Percentiles rank a stretch among this genome's conserved stretches.
Conservation (phyloP, 2,888 invertebrate species). For the Vanessa cardui region DNA sequence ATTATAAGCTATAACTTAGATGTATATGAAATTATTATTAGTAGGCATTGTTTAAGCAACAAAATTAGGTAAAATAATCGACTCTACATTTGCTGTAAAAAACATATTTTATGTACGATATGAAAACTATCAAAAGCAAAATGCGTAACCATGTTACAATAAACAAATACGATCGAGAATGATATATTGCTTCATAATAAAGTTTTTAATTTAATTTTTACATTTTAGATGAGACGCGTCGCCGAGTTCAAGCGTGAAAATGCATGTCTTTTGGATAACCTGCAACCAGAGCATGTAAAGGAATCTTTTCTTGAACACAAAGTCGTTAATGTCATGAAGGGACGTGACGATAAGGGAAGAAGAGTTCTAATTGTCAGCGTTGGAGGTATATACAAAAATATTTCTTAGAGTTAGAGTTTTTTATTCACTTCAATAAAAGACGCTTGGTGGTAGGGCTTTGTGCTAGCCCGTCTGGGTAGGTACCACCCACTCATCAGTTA, state of each 20-base stretch:
- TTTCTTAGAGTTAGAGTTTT: no score
- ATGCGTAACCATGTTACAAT: no score
- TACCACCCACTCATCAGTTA: no score
- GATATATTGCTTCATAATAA: not conserved
- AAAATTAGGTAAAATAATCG: no score
- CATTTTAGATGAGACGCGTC: slow-evolving; percentile 87
- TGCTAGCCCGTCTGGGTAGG: no score
- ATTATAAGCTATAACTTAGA: not conserved
- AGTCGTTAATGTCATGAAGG: slow-evolving; percentile 89
- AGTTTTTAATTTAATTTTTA: slow-evolving; percentile 10
- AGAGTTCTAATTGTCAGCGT: slow-evolving; percentile 88
- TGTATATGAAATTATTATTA: no score
- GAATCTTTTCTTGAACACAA: slow-evolving; percentile 86
- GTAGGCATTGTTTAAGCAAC: no score
- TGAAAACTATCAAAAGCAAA: no score
- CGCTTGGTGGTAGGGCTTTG: no score
- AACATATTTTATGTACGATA: no score
- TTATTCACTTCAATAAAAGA: not conserved
- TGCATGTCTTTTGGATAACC: slow-evolving; percentile 83
- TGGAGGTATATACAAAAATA: slow-evolving; percentile 80
- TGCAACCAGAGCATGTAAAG: slow-evolving; percentile 87
- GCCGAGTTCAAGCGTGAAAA: slow-evolving; percentile 90
- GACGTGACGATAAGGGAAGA: slow-evolving; percentile 89
- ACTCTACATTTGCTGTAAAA: no score
- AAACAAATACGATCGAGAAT: no score